A percentile compares a stretch with the other conserved stretches of the same genome.
Evolutionary conservation across 2,797 vertebrate species (phyloP).

Genomic region (Hozukius guyotensis): DNA sequence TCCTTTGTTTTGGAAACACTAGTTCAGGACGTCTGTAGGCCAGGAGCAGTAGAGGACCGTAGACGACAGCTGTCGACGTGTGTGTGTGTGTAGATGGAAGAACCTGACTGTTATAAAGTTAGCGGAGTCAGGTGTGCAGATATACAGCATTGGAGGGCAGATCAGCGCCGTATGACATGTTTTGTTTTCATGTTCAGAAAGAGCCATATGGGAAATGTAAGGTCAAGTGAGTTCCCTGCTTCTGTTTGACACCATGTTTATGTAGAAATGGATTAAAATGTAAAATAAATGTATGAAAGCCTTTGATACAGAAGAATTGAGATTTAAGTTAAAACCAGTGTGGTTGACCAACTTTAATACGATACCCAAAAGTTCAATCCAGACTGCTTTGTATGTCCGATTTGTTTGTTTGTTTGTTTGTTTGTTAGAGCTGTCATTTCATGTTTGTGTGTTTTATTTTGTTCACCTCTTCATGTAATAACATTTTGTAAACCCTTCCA

Average conservation of each 20-base stretch:
- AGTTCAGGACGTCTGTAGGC: conserved; percentile 52
- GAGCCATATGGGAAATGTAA: conserved; percentile 32
- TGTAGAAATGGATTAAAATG: conserved; percentile 28
- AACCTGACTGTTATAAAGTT: conserved; percentile 15
- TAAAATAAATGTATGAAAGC: conserved; percentile 27
- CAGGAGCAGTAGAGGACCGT: conserved; percentile 27
- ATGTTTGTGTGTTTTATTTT: conserved; percentile 38
- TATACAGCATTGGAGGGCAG: conserved; percentile 17
- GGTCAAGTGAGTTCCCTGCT: conserved; percentile 16
- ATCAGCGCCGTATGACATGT: conserved; percentile 8
- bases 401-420: conserved; percentile 28
- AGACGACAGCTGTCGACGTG: conserved; percentile 33
- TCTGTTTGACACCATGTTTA: conserved; percentile 31
- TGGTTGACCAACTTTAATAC: conserved; percentile 26
- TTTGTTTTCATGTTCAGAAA: conserved; percentile 50
- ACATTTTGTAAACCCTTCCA: conserved; percentile 59
- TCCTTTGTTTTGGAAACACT: conserved; percentile 57
- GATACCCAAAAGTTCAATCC: conserved; percentile 11
- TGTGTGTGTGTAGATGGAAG: conserved; percentile 23
- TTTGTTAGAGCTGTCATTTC: conserved; percentile 42
- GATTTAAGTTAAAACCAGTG: conserved; percentile 17
- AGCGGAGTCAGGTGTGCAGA: conserved; percentile 27
- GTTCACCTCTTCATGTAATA: conserved; percentile 32
- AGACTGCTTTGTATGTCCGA: conserved; percentile 36
- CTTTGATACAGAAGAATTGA: conserved; percentile 39